Conservation (phyloP, 92 coral and sea anemone species). For the Bergia puertoricense region DNA sequence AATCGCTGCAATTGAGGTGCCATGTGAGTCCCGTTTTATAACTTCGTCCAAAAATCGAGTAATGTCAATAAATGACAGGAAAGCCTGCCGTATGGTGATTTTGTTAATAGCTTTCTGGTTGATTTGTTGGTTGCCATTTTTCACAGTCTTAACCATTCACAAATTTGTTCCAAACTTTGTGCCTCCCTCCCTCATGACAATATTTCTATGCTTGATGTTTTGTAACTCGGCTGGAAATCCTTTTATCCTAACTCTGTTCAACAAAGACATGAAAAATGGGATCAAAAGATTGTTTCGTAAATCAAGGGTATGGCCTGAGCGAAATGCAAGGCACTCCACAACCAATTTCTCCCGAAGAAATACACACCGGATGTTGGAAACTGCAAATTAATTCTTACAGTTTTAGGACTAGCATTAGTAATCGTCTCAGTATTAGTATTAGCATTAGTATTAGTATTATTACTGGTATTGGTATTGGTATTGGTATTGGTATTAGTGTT, state of each 20-base stretch:
- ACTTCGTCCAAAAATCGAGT: slow-evolving; percentile 27
- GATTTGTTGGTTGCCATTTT: slow-evolving; percentile 78
- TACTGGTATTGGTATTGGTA: too few species aligned
- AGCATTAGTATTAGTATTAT: too few species aligned
- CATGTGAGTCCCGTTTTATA: not conserved
- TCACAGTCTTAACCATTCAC: slow-evolving; percentile 69
- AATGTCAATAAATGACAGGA: slow-evolving; percentile 56
- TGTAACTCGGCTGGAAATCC: slow-evolving; percentile 76
- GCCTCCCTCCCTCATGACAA: slow-evolving; percentile 66
- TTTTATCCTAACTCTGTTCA: slow-evolving; percentile 59
- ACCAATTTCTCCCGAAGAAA: not conserved
- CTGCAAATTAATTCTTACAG: not conserved
- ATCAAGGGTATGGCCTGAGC: not conserved
- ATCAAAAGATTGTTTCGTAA: slow-evolving; percentile 44
- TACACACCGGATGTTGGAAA: not conserved
- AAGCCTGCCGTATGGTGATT: slow-evolving; percentile 70
- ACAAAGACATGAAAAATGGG: slow-evolving; percentile 68
- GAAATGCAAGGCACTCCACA: not conserved
- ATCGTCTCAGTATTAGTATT: not conserved
- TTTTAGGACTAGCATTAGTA: not conserved
- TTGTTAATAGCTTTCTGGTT: slow-evolving; percentile 70
- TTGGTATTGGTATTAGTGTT: too few species aligned
- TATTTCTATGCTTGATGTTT: slow-evolving; percentile 70
- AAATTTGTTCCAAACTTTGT: slow-evolving; percentile 56
- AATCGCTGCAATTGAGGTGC: slow-evolving; percentile 58